phyloP scores from a whole-genome alignment of 2,888 invertebrate species.

The Rotaria macrura region DNA sequence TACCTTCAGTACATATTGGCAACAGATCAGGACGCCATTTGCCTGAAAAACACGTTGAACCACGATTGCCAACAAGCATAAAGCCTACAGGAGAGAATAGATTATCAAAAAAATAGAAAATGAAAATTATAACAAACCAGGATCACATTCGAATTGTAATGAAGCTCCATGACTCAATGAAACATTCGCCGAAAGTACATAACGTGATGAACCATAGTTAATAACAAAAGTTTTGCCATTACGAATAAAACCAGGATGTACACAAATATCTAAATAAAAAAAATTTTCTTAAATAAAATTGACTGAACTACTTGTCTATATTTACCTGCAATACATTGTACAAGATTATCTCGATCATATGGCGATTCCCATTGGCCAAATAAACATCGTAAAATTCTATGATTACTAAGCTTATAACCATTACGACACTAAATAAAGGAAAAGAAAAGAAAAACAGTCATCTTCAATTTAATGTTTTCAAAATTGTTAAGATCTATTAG shows the following conservation, averaged over 20 bases:
- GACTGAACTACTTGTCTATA: no score
- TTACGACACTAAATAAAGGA: not conserved
- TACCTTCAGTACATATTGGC: not conserved
- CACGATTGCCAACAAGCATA: not conserved
- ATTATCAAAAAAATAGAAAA: not conserved
- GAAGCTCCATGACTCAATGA: constrained; percentile 10
- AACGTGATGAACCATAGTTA: constrained; percentile 15
- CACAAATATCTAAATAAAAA: not conserved
- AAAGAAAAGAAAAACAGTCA: no score
- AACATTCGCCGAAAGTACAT: not conserved
- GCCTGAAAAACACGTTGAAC: not conserved
- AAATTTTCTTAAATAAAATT: not conserved
- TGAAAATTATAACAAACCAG: not conserved
- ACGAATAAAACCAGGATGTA: not conserved
- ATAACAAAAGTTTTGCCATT: constrained; percentile 13
- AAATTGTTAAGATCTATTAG: no score
- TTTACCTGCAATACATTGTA: not conserved
- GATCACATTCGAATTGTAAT: constrained; percentile 14
- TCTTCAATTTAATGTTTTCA: no score
- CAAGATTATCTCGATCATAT: not conserved
- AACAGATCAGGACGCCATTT: not conserved
- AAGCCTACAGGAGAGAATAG: not conserved
- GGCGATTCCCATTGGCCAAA: constrained; percentile 16
- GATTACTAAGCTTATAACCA: not conserved
- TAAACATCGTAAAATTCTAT: not conserved